phyloP scores from a whole-genome alignment of 2,113 vertebrate genomes.

The Misgurnus anguillicaudatus region DNA sequence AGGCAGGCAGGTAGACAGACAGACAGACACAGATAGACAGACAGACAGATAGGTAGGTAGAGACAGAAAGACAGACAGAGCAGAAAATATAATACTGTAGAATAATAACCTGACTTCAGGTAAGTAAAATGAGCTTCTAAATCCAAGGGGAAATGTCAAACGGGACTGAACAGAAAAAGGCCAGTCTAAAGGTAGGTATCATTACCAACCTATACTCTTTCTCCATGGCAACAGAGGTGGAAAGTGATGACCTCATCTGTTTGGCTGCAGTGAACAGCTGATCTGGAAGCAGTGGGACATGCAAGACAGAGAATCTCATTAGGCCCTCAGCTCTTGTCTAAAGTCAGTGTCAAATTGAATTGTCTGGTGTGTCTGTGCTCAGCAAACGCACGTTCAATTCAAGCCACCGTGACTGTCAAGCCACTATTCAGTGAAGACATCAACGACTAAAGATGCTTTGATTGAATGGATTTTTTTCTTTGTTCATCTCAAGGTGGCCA shows the following conservation, averaged over 20 bases:
- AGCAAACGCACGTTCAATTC: slow-evolving; percentile 31
- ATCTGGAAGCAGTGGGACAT: slow-evolving; percentile 42
- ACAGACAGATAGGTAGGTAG: no score
- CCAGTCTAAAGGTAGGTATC: slow-evolving; percentile 34
- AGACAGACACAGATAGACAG: no score
- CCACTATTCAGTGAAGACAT: neutral
- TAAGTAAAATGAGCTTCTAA: neutral
- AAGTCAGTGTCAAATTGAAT: slow-evolving; percentile 43
- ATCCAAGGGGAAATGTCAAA: slow-evolving; percentile 13
- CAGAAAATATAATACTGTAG: neutral
- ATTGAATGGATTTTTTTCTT: neutral
- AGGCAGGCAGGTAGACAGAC: no score
- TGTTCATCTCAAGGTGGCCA: slow-evolving; percentile 19
- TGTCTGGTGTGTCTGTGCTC: slow-evolving; percentile 28
- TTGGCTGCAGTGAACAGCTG: slow-evolving; percentile 51
- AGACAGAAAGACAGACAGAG: no score
- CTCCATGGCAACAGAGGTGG: slow-evolving; percentile 49
- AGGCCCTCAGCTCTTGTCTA: slow-evolving; percentile 41
- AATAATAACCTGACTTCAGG: slow-evolving; percentile 7
- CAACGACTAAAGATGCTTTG: neutral
- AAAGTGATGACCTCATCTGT: slow-evolving; percentile 53
- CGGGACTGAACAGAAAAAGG: slow-evolving; percentile 15
- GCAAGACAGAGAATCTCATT: slow-evolving; percentile 51
- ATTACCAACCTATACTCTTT: slow-evolving; percentile 40
- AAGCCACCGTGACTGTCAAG: neutral